A percentile compares a stretch with the other conserved stretches of the same genome.
Evolutionary conservation across 2,888 invertebrate genomes (phyloP).

Genomic region (Parochlus steinenii): DNA sequence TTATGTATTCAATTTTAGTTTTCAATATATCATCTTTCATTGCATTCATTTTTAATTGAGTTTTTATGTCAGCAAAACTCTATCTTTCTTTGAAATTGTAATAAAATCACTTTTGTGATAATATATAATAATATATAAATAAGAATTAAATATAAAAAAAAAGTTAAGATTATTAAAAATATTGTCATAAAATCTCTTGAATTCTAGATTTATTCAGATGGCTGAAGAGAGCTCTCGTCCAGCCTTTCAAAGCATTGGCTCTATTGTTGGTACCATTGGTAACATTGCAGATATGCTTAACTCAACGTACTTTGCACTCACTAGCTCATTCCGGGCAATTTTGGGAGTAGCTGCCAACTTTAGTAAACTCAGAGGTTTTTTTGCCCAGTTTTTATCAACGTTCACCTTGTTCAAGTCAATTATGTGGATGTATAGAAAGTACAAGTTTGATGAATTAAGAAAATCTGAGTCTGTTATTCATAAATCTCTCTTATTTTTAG

Average conservation of each 20-base stretch:
- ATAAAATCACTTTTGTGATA: not conserved
- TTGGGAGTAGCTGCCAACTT: slow-evolving; percentile 93
- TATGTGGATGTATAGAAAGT: slow-evolving; percentile 62
- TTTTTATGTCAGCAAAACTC: not conserved
- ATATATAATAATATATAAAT: not conserved
- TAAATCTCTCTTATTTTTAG: slow-evolving; percentile 16
- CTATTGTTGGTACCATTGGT: slow-evolving; percentile 76
- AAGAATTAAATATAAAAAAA: not conserved
- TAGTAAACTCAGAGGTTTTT: slow-evolving; percentile 61
- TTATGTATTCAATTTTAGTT: no score
- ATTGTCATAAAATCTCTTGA: slow-evolving; percentile 4
- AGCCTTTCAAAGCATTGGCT: slow-evolving; percentile 90
- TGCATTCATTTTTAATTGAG: no score
- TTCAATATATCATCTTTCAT: no score
- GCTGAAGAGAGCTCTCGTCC: slow-evolving; percentile 84
- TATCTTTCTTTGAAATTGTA: not conserved
- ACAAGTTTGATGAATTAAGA: slow-evolving; percentile 11
- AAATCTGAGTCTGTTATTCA: not conserved
- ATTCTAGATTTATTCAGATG: slow-evolving; percentile 57
- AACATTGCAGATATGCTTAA: slow-evolving; percentile 94
- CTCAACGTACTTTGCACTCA: slow-evolving; percentile 88
- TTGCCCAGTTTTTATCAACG: slow-evolving; percentile 75
- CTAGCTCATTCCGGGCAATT: slow-evolving; percentile 89
- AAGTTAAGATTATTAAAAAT: not conserved
- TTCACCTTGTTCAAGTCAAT: slow-evolving; percentile 66